Conservation (phyloP, 2,888 invertebrate genomes). For the Yponomeuta plumbellus region DNA sequence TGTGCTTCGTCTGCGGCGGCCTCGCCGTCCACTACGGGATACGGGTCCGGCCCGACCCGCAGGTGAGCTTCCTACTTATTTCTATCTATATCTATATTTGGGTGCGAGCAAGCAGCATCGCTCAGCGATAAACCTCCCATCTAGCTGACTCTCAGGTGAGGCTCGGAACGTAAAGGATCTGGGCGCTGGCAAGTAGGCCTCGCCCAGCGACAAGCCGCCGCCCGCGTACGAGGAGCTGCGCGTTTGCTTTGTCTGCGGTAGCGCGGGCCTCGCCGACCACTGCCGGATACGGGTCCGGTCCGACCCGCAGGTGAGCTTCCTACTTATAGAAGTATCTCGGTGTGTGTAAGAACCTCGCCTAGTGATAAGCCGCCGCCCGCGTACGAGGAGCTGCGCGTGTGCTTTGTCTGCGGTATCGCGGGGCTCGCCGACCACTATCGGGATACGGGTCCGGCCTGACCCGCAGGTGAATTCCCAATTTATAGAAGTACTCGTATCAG, state of each 20-base stretch:
- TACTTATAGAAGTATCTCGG: constrained; percentile 81
- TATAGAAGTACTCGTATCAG: constrained; percentile 84
- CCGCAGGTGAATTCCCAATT: constrained; percentile 75
- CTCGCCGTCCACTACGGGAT: constrained; percentile 82
- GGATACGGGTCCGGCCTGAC: constrained; percentile 76
- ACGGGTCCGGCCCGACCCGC: constrained; percentile 69
- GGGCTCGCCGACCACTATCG: constrained; percentile 82
- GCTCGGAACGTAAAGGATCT: constrained; percentile 83
- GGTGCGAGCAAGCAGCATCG: constrained; percentile 74
- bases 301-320: constrained; percentile 59
- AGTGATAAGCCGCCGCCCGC: constrained; percentile 47
- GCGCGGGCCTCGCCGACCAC: constrained; percentile 81
- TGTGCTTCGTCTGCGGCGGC: constrained; percentile 83
- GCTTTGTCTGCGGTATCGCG: constrained; percentile 84
- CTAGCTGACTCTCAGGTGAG: constrained; percentile 69
- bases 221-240: constrained; percentile 24
- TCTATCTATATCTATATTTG: constrained; percentile 84
- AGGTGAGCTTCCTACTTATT: constrained; percentile 78
- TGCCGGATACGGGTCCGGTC: constrained; percentile 79
- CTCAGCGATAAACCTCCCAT: constrained; percentile 57
- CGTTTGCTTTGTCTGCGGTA: constrained; percentile 83
- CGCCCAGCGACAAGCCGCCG: constrained; percentile 56
- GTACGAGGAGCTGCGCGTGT: constrained; percentile 44
- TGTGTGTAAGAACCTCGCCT: constrained; percentile 75
- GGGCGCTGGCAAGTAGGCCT: constrained; percentile 75